A percentile compares a stretch with the other conserved stretches of the same genome.
Conservation (phyloP, 2,113 vertebrate genomes). For the Stomatorhinus ivindoensis region DNA sequence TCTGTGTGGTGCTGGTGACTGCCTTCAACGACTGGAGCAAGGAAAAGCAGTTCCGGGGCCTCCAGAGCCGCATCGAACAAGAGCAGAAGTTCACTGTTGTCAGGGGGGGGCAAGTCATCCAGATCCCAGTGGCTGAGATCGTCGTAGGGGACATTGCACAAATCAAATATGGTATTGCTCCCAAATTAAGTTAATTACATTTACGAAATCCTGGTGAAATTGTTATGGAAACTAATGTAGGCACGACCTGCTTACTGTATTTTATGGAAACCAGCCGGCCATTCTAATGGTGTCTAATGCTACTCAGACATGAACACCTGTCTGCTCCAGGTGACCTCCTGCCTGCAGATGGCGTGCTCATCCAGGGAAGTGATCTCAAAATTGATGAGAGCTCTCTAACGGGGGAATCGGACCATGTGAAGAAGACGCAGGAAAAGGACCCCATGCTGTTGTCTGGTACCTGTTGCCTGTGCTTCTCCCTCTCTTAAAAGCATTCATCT, state of each 20-base stretch:
- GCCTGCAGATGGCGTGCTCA: slow-evolving; percentile 87
- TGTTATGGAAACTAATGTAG: neutral
- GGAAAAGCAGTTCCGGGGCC: slow-evolving; percentile 93
- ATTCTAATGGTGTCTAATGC: neutral
- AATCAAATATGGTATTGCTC: slow-evolving; percentile 89
- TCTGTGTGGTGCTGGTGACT: slow-evolving; percentile 95
- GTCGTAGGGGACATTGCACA: slow-evolving; percentile 96
- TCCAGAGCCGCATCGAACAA: slow-evolving; percentile 97
- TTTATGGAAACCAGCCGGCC: neutral
- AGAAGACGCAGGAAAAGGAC: slow-evolving; percentile 85
- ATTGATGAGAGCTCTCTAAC: slow-evolving; percentile 97
- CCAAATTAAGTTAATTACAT: neutral
- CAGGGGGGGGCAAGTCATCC: slow-evolving; percentile 90
- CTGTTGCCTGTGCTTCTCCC: neutral
- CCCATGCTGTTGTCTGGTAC: slow-evolving; percentile 92
- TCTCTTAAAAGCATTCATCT: neutral
- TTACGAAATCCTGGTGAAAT: neutral
- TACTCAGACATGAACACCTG: neutral
- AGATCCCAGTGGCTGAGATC: slow-evolving; percentile 93
- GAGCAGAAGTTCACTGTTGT: slow-evolving; percentile 97
- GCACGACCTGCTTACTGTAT: neutral
- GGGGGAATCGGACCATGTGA: slow-evolving; percentile 96
- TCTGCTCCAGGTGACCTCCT: slow-evolving; percentile 82
- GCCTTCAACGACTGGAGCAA: slow-evolving; percentile 99
- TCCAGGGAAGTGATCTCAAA: slow-evolving; percentile 96